These are phyloP conservation scores for Chrysemys picta DNA, from an alignment of 2,113 vertebrate genomes.

Conservation along the genomic window DNA sequence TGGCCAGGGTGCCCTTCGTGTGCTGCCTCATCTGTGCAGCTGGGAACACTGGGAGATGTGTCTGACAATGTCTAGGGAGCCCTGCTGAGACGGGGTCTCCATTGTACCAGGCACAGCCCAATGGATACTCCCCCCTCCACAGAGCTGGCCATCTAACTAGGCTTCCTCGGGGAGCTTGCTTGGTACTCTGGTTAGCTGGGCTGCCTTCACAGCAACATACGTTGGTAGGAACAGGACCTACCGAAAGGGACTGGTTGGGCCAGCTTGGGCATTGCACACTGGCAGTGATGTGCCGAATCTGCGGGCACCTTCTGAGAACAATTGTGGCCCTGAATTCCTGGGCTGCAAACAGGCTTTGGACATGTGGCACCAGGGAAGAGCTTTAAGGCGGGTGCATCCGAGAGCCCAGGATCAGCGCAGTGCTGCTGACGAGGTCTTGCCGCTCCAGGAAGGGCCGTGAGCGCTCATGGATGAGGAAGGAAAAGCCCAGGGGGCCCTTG, in stretches of 20 bases:
- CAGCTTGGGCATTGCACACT: neutral
- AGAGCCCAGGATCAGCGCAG: accelerated
- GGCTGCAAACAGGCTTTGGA: no score
- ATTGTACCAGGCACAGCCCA: neutral
- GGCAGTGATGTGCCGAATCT: neutral
- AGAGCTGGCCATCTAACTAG: no score
- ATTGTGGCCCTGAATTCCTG: no score
- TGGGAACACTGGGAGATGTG: neutral
- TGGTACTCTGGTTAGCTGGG: no score
- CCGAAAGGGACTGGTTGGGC: neutral
- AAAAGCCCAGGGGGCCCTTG: neutral
- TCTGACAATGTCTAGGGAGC: neutral
- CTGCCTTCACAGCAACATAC: neutral
- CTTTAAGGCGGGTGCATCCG: no score
- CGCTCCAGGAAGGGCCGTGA: neutral
- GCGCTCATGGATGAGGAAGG: neutral
- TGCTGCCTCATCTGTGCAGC: no score
- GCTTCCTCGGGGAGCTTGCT: no score
- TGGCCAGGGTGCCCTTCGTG: no score
- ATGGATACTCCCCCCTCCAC: neutral
- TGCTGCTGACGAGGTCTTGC: neutral
- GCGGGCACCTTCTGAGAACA: neutral
- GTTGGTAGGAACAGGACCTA: neutral
- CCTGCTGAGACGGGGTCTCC: neutral
- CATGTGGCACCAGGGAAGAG: neutral